Conservation (phyloP, 1,140 invertebrate species). For the Babylonia areolata region DNA sequence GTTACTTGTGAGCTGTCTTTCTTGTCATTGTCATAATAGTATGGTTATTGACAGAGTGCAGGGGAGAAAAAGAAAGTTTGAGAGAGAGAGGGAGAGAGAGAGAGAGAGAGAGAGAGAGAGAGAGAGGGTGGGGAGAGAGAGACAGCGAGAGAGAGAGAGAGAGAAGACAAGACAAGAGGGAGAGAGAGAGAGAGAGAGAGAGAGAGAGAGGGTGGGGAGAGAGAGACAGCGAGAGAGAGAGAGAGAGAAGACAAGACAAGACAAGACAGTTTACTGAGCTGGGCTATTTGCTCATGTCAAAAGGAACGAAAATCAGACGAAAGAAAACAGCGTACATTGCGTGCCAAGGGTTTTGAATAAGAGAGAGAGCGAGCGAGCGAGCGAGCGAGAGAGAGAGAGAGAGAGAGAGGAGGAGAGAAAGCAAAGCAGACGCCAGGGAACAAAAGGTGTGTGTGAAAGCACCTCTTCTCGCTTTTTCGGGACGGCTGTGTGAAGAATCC, state of each 20-base stretch:
- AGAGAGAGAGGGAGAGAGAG: slow-evolving; percentile 21
- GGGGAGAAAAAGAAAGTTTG: not conserved
- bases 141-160: not conserved
- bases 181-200: slow-evolving; percentile 24
- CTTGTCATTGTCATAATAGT: too few relatives aligned
- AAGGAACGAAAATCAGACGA: too few relatives aligned
- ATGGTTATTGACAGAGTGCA: too few relatives aligned
- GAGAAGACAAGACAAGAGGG: not conserved
- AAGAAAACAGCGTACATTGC: too few relatives aligned
- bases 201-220: not conserved
- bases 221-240: not conserved
- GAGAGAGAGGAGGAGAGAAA: slow-evolving; percentile 2
- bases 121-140: not conserved
- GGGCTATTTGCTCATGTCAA: too few relatives aligned
- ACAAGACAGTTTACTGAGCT: too few relatives aligned
- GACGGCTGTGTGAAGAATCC: not conserved
- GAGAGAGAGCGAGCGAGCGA: not conserved
- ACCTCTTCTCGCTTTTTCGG: too few relatives aligned
- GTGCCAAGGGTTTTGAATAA: too few relatives aligned
- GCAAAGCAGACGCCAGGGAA: not conserved
- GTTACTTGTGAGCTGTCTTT: too few relatives aligned
- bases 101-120: slow-evolving; percentile 19
- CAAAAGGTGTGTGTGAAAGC: not conserved
- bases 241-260: too few relatives aligned
- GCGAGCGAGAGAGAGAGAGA: not conserved